phyloP scores from a whole-genome alignment of 1,140 invertebrate genomes.

The Drosophila pandora region DNA sequence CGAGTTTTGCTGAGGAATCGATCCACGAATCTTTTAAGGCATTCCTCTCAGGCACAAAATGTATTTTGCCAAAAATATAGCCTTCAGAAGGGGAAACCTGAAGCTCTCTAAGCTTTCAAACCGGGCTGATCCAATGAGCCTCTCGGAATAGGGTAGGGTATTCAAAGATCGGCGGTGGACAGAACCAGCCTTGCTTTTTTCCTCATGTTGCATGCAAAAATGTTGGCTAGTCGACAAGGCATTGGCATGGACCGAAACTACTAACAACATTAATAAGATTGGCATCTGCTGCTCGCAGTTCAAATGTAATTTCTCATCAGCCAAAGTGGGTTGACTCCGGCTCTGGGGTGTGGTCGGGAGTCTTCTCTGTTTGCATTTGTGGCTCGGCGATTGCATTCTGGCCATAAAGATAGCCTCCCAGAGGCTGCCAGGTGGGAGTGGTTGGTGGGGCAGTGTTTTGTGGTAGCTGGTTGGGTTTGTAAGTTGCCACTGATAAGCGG shows the following conservation, averaged over 20 bases:
- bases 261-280: conserved; percentile 80
- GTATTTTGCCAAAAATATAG: too few relatives aligned
- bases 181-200: conserved; percentile 8
- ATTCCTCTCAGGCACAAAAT: too few relatives aligned
- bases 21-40: too few relatives aligned
- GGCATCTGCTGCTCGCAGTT: conserved; percentile 78
- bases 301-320: conserved; percentile 82
- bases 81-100: too few relatives aligned
- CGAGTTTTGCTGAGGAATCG: too few relatives aligned
- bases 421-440: conserved; percentile 33
- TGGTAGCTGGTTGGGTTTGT: conserved; percentile 62
- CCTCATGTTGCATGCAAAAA: conserved; percentile 72
- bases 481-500: conserved; percentile 51
- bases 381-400: conserved; percentile 56
- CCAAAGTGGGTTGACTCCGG: conserved; percentile 67
- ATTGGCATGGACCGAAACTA: conserved; percentile 69
- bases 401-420: conserved; percentile 66
- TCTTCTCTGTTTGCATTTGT: conserved; percentile 23
- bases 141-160: too few relatives aligned
- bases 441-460: conserved; percentile 35
- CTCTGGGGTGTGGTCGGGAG: conserved; percentile 57
- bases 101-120: too few relatives aligned
- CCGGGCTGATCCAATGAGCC: too few relatives aligned
- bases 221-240: conserved; percentile 80
- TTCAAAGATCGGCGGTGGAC: too few relatives aligned